phyloP scores from a whole-genome alignment of 2,888 invertebrate species.

The Ferrisia virgata region DNA sequence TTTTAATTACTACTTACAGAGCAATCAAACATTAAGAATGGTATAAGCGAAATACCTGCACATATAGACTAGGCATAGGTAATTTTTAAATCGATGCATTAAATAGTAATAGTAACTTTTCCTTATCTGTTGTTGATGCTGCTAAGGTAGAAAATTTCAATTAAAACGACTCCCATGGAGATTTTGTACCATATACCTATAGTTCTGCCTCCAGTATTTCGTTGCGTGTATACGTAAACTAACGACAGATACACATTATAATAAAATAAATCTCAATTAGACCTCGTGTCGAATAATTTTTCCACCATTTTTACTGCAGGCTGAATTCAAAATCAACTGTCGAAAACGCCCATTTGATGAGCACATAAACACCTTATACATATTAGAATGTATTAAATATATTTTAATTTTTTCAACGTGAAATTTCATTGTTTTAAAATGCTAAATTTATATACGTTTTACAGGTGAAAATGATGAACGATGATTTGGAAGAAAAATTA shows the following conservation, averaged over 20 bases:
- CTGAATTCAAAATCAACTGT: not conserved
- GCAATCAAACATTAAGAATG: not conserved
- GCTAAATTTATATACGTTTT: not conserved
- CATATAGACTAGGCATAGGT: too few species aligned
- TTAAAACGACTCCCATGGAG: not conserved
- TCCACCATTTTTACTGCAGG: not conserved
- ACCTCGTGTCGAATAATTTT: not conserved
- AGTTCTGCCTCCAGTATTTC: not conserved
- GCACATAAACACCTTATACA: not conserved
- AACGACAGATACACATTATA: constrained; percentile 11
- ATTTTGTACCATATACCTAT: not conserved
- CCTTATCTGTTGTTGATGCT: too few species aligned
- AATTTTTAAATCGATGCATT: not conserved
- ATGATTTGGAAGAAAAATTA: not conserved
- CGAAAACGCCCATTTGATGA: not conserved
- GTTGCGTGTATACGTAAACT: not conserved
- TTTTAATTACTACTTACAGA: not conserved
- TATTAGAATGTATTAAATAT: not conserved
- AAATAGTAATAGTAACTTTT: not conserved
- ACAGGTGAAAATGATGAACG: not conserved
- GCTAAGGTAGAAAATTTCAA: not conserved
- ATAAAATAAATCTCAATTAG: constrained; percentile 8
- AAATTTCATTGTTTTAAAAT: not conserved
- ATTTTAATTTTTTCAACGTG: not conserved
- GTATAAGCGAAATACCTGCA: not conserved